Conservation (phyloP, 1,140 invertebrate species). For the Potamilus streckersoni region DNA sequence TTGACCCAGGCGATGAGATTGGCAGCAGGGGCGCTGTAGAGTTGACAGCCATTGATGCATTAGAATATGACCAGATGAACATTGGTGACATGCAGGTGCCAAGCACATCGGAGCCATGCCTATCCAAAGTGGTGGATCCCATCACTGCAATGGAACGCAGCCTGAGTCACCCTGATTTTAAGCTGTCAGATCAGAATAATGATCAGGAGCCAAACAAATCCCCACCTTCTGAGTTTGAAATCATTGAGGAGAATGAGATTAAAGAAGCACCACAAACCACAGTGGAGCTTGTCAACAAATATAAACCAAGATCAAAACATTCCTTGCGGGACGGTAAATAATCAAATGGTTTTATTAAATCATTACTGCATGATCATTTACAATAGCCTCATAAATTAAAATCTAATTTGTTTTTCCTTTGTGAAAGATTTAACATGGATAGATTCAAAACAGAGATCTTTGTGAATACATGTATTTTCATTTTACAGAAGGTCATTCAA, state of each 20-base stretch:
- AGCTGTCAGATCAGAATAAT: constrained; percentile 16
- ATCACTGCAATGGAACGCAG: constrained; percentile 15
- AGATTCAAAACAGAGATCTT: too few species aligned
- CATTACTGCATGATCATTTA: too few species aligned
- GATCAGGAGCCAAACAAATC: constrained; percentile 34
- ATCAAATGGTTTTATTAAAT: constrained; percentile 1
- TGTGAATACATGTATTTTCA: too few species aligned
- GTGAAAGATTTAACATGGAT: too few species aligned
- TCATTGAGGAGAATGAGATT: constrained; percentile 65
- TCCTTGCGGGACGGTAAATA: constrained; percentile 56
- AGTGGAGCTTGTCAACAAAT: constrained; percentile 51
- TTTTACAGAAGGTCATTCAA: too few species aligned
- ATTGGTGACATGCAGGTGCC: constrained; percentile 33
- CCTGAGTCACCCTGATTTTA: constrained; percentile 40
- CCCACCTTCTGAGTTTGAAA: constrained; percentile 83
- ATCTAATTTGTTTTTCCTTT: too few species aligned
- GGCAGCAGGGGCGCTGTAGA: constrained; percentile 40
- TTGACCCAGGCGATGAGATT: neutral
- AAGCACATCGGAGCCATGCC: constrained; percentile 29
- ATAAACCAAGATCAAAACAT: constrained; percentile 53
- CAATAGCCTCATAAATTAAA: too few species aligned
- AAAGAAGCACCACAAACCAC: constrained; percentile 48
- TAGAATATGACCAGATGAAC: constrained; percentile 33
- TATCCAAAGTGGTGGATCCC: constrained; percentile 5
- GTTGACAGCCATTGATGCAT: constrained; percentile 42